A percentile compares a stretch with the other conserved stretches of the same genome.
These are phyloP conservation scores for Mungos mungo DNA, from an alignment of 2,113 vertebrate genomes.

Conservation along the genomic window DNA sequence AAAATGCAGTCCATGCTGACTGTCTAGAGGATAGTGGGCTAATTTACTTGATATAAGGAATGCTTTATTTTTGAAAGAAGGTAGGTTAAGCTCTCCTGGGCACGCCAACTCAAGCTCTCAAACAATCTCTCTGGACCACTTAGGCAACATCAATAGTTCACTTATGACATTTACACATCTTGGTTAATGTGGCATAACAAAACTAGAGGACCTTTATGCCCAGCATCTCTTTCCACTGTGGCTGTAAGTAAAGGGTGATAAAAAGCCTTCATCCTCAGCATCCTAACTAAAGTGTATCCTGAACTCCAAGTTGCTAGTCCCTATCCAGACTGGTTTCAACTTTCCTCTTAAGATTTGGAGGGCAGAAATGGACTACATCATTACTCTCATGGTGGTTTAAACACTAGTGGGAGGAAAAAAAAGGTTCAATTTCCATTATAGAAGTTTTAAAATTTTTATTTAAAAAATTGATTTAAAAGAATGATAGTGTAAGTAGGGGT, in stretches of 20 bases:
- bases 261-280: background rate
- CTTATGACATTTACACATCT: constrained; percentile 53
- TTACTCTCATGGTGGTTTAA: background rate
- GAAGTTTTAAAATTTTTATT: no score
- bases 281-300: background rate
- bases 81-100: background rate
- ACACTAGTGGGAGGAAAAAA: background rate
- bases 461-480: background rate
- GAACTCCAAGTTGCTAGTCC: background rate
- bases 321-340: background rate
- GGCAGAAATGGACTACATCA: background rate
- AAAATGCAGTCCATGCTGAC: background rate
- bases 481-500: background rate
- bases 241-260: background rate
- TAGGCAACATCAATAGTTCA: constrained; percentile 68
- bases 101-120: constrained; percentile 56
- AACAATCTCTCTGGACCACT: constrained; percentile 43
- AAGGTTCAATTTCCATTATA: background rate
- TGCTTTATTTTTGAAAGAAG: constrained; percentile 64
- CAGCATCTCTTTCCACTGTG: background rate
- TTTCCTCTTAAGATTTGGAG: background rate
- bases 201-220: constrained; percentile 53
- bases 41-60: background rate
- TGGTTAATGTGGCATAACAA: constrained; percentile 59
- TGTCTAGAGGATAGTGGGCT: constrained; percentile 30